Percentiles rank a stretch among this genome's conserved stretches.
Conservation (phyloP, 1,140 invertebrate species). For the Leucophenga varia region DNA sequence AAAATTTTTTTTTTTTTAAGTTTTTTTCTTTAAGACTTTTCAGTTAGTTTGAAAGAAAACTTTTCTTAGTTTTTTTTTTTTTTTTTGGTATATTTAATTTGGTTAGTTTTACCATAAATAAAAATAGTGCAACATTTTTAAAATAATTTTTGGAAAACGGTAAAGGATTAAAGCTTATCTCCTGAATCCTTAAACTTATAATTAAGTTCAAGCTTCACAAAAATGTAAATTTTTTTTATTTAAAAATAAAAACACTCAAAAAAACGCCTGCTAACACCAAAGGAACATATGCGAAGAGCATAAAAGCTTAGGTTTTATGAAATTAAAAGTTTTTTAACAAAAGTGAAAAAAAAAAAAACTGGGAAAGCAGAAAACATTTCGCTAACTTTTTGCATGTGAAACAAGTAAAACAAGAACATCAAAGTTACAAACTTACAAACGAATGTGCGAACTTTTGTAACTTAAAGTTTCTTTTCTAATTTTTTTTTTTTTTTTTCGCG, state of each 20-base stretch:
- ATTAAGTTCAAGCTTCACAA: too few species aligned
- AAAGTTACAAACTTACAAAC: too few species aligned
- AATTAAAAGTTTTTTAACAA: slow-evolving; percentile 5
- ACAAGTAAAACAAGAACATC: too few species aligned
- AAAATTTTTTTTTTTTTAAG: slow-evolving; percentile 26
- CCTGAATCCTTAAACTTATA: too few species aligned
- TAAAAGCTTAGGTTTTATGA: too few species aligned
- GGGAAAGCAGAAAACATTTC: slow-evolving; percentile 19
- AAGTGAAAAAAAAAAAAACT: slow-evolving; percentile 1
- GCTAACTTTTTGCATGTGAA: not conserved
- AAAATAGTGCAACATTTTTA: slow-evolving; percentile 29
- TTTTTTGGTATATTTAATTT: not conserved
- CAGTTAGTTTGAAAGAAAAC: slow-evolving; percentile 4
- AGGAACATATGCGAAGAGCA: too few species aligned
- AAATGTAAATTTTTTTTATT: too few species aligned
- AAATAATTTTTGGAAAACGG: too few species aligned
- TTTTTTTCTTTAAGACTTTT: slow-evolving; percentile 15
- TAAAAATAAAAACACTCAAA: too few species aligned
- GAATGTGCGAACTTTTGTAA: slow-evolving; percentile 3
- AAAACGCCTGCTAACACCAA: too few species aligned
- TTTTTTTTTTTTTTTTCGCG: slow-evolving; percentile 21
- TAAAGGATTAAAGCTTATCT: too few species aligned
- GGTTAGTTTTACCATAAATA: too few species aligned
- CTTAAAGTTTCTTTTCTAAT: slow-evolving; percentile 26
- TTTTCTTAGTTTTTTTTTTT: slow-evolving; percentile 9